phyloP scores from a whole-genome alignment of 2,113 vertebrate species.

The Labeo rohita region DNA sequence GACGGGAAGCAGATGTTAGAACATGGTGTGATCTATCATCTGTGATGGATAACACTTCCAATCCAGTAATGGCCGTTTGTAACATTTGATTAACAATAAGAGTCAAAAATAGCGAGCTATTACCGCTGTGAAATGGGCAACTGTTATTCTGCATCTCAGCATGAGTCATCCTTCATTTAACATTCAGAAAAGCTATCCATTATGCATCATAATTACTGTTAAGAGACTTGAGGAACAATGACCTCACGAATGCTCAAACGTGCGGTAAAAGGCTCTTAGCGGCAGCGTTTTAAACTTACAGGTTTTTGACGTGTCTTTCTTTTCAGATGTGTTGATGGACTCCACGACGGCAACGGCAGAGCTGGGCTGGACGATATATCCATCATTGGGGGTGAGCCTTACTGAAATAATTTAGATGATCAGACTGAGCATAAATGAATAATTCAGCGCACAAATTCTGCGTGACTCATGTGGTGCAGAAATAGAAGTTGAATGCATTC shows the following conservation, averaged over 20 bases:
- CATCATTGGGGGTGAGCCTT: constrained; percentile 87
- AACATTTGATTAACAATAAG: constrained; percentile 51
- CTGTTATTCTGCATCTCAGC: constrained; percentile 48
- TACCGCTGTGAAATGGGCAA: constrained; percentile 45
- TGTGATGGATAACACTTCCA: constrained; percentile 43
- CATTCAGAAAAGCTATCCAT: constrained; percentile 52
- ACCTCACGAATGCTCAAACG: constrained; percentile 46
- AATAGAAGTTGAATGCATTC: constrained; percentile 47
- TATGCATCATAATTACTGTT: constrained; percentile 57
- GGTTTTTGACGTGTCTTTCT: constrained; percentile 42
- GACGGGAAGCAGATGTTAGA: constrained; percentile 45
- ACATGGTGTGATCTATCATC: constrained; percentile 47
- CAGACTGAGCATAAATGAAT: constrained; percentile 32
- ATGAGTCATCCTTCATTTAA: constrained; percentile 55
- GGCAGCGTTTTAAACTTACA: constrained; percentile 35
- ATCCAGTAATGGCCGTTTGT: constrained; percentile 51
- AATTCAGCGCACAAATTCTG: constrained; percentile 40
- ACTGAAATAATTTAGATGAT: constrained; percentile 21
- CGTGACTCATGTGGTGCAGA: constrained; percentile 42
- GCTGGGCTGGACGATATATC: constrained; percentile 92
- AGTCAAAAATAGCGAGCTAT: constrained; percentile 45
- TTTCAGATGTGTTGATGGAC: constrained; percentile 93
- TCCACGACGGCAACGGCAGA: constrained; percentile 95
- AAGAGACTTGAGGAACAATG: constrained; percentile 55
- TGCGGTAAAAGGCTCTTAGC: constrained; percentile 36